Evolutionary conservation across 2,888 invertebrate genomes (phyloP).

Genomic region (Slavum lentiscoides): DNA sequence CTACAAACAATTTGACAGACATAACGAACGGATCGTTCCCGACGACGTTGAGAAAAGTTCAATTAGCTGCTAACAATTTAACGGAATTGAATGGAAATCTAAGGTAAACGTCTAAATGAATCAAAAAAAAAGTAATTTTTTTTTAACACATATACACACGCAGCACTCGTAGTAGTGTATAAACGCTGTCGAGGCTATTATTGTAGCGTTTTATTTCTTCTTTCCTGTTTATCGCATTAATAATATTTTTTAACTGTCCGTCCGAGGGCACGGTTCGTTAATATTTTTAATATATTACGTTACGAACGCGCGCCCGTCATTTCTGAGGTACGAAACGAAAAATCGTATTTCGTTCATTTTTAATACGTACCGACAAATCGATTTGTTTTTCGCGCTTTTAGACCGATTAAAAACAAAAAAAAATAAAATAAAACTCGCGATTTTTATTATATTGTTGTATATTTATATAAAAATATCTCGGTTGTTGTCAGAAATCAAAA

Average conservation of each 20-base stretch:
- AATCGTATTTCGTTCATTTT: neutral
- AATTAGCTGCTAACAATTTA: conserved; percentile 76
- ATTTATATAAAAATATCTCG: neutral
- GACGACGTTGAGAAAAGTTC: conserved; percentile 69
- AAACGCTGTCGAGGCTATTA: neutral
- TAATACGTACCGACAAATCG: no score
- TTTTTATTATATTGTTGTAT: no score
- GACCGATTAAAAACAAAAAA: no score
- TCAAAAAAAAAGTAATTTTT: no score
- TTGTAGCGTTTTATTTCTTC: neutral
- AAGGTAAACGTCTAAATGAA: conserved; percentile 60
- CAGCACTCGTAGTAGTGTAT: neutral
- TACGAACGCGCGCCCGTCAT: neutral
- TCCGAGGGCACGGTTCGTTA: neutral
- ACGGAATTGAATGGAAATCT: conserved; percentile 76
- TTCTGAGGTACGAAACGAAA: no score
- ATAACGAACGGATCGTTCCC: conserved; percentile 76
- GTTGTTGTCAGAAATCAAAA: conserved; percentile 64
- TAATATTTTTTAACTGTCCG: neutral
- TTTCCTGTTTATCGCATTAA: conserved; percentile 1
- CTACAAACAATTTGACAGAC: conserved; percentile 75
- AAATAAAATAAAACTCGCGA: no score
- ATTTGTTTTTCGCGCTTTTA: no score
- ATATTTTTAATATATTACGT: neutral
- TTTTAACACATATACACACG: no score